Base-by-base conservation (phyloP, 2,888 invertebrate species). In the Brachylomia viminalis region DNA sequence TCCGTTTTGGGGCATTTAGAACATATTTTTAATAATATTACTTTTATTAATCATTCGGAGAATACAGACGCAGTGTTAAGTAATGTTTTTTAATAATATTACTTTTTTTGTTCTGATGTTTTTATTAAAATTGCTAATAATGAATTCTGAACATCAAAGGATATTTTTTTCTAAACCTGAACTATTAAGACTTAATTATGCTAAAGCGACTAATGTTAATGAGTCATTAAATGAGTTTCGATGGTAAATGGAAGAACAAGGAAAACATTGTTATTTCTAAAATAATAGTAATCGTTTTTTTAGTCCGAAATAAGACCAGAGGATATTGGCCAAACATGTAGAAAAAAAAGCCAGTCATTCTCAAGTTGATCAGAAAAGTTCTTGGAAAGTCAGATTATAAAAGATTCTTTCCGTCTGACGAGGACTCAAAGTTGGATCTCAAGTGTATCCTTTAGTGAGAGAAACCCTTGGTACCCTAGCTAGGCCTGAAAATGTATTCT, bases 131-230 rank as follows among this genome's bases (percentile, higher is more conserved):
- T 56, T 70, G n/a, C 20, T 52, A 20, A 73, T 54, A 17, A n/a
- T 33, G 0, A 33, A 67, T 54, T 33, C 33, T 11, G 11, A 33
- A n/a, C 33, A 56, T 13, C 13, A 15, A 67, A 54, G 54, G 59
- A 47, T 8, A 15, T 62, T 59, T 76, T 75, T 45, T 33, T 56
- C 17, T 15, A 61, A 71, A 75, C 80, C 42, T 23, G 80, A 80
- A 61, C 67, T 56, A 80, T 82, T 59, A 68, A 38, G 8, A 49
- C 54, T 70, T 49, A 45, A 69, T 59, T 68, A 76, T 59, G 23
- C 20, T n/a, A 56, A 81, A 61, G 11, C 13, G 3, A 33, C n/a
- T 13, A n/a, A 33, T n/a, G 47, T 68, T 45, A 33, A 49, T 47
- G 58, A n/a, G 17, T 33, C 6, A 54, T 45, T 54, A 20, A 20